Evolutionary conservation across 2,113 vertebrate genomes (phyloP).

Genomic region (Mormyrus iriodes): DNA sequence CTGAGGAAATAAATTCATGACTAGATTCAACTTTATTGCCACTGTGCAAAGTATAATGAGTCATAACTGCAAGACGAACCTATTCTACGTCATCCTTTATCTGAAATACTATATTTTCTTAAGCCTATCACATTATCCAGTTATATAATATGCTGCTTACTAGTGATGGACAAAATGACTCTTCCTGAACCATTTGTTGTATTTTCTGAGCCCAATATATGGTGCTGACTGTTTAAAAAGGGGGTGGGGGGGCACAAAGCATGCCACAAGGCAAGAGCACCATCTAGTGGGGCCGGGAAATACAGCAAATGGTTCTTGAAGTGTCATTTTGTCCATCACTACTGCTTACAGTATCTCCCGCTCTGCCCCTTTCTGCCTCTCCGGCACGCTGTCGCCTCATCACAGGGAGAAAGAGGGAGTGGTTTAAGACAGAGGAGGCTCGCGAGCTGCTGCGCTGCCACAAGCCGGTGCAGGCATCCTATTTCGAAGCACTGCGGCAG

Average conservation of each 20-base stretch:
- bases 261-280: neutral
- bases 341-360: neutral
- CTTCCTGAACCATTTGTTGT: neutral
- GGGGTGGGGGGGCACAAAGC: neutral
- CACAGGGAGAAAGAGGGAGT: slow-evolving; percentile 95
- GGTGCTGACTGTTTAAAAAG: neutral
- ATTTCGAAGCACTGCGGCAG: slow-evolving; percentile 85
- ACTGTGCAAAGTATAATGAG: neutral
- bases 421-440: slow-evolving; percentile 96
- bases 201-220: neutral
- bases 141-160: neutral
- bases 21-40: neutral
- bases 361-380: neutral
- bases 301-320: neutral
- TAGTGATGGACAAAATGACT: neutral
- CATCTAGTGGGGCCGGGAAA: neutral
- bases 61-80: neutral
- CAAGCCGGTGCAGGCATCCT: slow-evolving; percentile 95
- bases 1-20: no score
- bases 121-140: neutral
- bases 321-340: neutral
- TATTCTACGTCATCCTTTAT: neutral
- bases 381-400: neutral
- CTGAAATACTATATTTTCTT: neutral
- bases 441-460: slow-evolving; percentile 85